Conservation (phyloP, 2,797 vertebrate genomes). For the Ctenosaura bakeri region DNA sequence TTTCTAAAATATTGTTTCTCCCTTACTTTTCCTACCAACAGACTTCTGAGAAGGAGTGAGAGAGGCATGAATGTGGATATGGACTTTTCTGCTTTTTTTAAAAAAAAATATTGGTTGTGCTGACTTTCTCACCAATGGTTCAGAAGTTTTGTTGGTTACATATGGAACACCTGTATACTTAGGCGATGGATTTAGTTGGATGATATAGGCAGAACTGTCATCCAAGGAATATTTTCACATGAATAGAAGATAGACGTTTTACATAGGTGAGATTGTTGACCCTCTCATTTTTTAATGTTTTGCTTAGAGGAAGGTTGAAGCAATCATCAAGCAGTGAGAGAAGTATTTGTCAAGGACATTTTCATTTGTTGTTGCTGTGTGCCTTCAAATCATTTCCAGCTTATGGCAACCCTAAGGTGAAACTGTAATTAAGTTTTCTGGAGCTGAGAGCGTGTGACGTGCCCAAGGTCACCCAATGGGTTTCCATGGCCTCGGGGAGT, state of each 20-base stretch:
- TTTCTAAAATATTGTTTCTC: not conserved
- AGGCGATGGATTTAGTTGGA: not conserved
- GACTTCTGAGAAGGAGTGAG: not conserved
- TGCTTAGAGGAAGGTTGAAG: not conserved
- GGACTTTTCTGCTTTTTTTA: not conserved
- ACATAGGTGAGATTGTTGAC: not conserved
- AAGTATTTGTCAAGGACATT: not conserved
- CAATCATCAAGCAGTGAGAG: not conserved
- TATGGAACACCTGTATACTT: not conserved
- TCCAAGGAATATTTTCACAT: not conserved
- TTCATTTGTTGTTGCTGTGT: no score
- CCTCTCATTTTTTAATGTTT: not conserved
- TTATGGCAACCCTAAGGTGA: no score
- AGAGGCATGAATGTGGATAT: not conserved
- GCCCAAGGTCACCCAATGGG: no score
- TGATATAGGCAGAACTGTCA: not conserved
- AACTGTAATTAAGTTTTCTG: no score
- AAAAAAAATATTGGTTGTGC: not conserved
- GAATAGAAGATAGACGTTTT: not conserved
- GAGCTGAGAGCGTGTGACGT: no score
- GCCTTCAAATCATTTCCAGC: no score
- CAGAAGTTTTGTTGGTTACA: not conserved
- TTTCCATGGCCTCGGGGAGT: no score
- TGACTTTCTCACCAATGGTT: not conserved
- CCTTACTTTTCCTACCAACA: constrained; percentile 5